A percentile compares a stretch with the other conserved stretches of the same genome.
Conservation (phyloP, 2,113 vertebrate species). For the Leucosticte australis region DNA sequence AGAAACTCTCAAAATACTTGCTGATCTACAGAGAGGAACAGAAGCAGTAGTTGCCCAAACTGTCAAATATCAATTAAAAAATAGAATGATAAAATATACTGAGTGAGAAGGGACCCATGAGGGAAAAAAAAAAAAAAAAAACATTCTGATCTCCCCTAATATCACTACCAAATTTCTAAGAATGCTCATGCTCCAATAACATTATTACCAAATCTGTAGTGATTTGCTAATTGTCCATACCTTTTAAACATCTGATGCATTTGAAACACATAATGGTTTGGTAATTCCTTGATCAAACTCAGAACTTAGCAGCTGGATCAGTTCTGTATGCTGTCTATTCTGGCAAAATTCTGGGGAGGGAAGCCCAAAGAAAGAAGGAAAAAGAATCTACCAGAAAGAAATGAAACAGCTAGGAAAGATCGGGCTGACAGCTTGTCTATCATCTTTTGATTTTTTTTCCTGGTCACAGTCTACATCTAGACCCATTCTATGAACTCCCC, state of each 20-base stretch:
- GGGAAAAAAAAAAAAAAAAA: not conserved
- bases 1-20: conserved; percentile 3
- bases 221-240: not conserved
- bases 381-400: not conserved
- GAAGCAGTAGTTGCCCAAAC: not conserved
- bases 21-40: not conserved
- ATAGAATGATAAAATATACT: not conserved
- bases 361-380: not conserved
- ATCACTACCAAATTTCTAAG: not conserved
- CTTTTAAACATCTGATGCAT: not conserved
- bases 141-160: not conserved
- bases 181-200: not conserved
- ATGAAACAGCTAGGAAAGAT: not conserved
- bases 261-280: not conserved
- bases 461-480: not conserved
- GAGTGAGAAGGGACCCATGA: not conserved
- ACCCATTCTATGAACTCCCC: conserved; percentile 41
- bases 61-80: not conserved
- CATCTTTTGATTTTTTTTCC: not conserved
- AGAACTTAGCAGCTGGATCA: not conserved
- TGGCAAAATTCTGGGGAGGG: not conserved
- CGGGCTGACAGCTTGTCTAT: conserved; percentile 31
- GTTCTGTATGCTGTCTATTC: not conserved
- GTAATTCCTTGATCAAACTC: not conserved
- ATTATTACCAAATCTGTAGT: not conserved